Evolutionary conservation across 2,113 vertebrate genomes (phyloP), one percentile per base, ranked within the genome.

Genomic region (Cebidichthys violaceus): DNA sequence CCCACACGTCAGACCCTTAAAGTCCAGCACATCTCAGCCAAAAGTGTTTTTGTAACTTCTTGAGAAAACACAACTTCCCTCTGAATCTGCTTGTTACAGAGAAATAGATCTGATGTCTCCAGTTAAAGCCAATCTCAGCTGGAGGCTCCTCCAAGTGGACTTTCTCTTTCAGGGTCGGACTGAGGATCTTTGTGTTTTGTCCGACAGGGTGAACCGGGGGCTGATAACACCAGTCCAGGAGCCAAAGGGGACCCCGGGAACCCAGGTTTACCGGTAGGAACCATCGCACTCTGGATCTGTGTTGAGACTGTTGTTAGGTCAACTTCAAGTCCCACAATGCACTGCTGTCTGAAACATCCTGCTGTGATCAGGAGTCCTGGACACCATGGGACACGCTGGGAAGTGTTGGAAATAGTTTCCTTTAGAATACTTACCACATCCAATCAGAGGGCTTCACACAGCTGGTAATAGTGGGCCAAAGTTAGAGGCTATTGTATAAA

Each of bases 201-300:
- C 86, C 76, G 76, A 55, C 82, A 98, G 97, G 97, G 96, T 2
- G 86, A 94, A 76, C 70, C 95, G 31, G 97, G 97, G 2, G 17
- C 14, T 22, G 91, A 93, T 67, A 96, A 89, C 90, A 91, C 68
- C 6, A 2, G 55, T 9, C 70, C 22, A 24, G 97, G 96, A 78
- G 75, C 91, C 41, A 96, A 94, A 78, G 97, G 97, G 86, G 94
- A 94, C 13, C 79, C 81, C 4, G 97, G 97, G 74, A 94, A 92
- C 35, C 11, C 11, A 54, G 97, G 96, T 11, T 1, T 9, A 24
- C 94, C 92, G 94, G 97, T 98, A 81, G 84, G 88, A 76, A 37
- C 52, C 22, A 10, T 3, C 52, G 24, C 22, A 57, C 22, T 6
- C 24, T 22, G 47, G 20, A 20, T 20, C 47, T 43, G 41, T 43